A percentile compares a stretch with the other conserved stretches of the same genome.
Conservation (phyloP, 2,888 invertebrate species). For the Podabrus alpinus region DNA sequence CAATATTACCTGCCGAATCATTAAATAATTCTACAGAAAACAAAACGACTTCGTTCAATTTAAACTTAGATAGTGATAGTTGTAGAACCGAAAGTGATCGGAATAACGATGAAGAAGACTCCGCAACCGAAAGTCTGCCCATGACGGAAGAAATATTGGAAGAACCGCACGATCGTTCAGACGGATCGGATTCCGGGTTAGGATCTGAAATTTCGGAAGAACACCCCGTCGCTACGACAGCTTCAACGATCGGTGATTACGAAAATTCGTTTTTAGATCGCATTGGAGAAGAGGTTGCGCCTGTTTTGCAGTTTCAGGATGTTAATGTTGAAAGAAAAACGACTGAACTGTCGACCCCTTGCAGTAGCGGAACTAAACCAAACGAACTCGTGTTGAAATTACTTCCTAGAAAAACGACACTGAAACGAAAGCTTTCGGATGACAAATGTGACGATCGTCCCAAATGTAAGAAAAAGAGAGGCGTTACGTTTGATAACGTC, state of each 20-base stretch:
- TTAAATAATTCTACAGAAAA: background rate
- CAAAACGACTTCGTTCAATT: background rate
- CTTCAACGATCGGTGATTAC: slow-evolving; percentile 50
- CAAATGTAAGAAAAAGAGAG: slow-evolving; percentile 72
- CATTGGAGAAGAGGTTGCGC: slow-evolving; percentile 39
- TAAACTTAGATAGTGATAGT: slow-evolving; percentile 14
- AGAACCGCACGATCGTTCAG: slow-evolving; percentile 71
- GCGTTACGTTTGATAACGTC: slow-evolving; percentile 87
- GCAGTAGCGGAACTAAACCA: background rate
- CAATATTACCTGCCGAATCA: slow-evolving; percentile 27
- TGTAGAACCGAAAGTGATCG: slow-evolving; percentile 59
- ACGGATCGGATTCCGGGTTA: slow-evolving; percentile 83
- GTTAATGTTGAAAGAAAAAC: slow-evolving; percentile 4
- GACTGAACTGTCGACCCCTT: background rate
- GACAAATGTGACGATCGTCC: slow-evolving; percentile 57
- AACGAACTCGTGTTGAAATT: slow-evolving; percentile 31
- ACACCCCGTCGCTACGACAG: slow-evolving; percentile 40
- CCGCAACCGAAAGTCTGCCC: slow-evolving; percentile 65
- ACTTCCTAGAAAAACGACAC: slow-evolving; percentile 64
- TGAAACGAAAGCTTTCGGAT: slow-evolving; percentile 66
- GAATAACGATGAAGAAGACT: slow-evolving; percentile 65
- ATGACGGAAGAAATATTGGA: slow-evolving; percentile 61
- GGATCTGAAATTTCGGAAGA: slow-evolving; percentile 76
- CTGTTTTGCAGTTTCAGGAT: slow-evolving; percentile 15
- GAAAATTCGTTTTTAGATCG: slow-evolving; percentile 60